Evolutionary conservation across 1,140 invertebrate species (phyloP).

Genomic region (Euglossa dilemma): DNA sequence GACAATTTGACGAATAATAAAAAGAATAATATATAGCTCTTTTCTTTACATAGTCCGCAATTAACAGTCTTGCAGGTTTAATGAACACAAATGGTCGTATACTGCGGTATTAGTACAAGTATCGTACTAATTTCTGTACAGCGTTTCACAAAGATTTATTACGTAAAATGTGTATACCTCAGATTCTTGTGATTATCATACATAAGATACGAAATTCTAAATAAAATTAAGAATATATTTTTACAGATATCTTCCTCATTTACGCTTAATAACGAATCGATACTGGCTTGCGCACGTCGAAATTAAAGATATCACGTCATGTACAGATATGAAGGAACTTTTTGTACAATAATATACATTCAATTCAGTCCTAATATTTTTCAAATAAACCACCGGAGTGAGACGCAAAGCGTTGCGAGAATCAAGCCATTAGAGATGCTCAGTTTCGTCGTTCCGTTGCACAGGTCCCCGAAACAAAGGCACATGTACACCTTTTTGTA

Average conservation of each 20-base stretch:
- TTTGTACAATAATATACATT: conserved; percentile 47
- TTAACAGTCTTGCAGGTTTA: neutral
- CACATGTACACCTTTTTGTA: conserved; percentile 94
- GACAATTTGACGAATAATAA: neutral
- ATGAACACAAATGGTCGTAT: neutral
- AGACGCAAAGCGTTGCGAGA: neutral
- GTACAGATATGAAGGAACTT: conserved; percentile 34
- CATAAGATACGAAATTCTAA: conserved; percentile 29
- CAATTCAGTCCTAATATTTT: neutral
- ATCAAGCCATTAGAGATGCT: conserved; percentile 30
- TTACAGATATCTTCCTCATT: conserved; percentile 8
- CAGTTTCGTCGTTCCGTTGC: conserved; percentile 83
- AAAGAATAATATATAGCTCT: neutral
- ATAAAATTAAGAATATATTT: conserved; percentile 33
- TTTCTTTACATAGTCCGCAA: neutral
- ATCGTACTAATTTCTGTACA: neutral
- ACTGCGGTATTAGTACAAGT: neutral
- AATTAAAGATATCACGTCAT: neutral
- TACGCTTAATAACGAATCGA: neutral
- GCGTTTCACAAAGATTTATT: neutral
- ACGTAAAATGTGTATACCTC: neutral
- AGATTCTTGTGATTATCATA: conserved; percentile 22
- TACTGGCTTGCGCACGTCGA: neutral
- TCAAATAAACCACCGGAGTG: conserved; percentile 51
- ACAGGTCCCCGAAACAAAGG: conserved; percentile 95